These are phyloP conservation scores for Ursus arctos DNA, from an alignment of 2,113 vertebrate species.

Conservation along the genomic window DNA sequence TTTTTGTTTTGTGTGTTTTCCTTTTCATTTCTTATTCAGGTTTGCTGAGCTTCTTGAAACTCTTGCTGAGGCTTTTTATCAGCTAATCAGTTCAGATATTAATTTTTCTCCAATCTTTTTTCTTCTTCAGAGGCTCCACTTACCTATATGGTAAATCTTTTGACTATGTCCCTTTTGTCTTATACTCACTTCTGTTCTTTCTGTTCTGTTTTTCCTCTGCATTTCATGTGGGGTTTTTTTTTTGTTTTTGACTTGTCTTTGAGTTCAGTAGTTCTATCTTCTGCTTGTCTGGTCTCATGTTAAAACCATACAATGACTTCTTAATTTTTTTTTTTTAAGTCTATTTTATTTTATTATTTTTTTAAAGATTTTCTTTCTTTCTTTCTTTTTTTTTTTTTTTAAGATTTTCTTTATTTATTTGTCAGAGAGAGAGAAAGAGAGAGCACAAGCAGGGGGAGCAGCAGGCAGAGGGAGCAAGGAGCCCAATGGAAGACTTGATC, in stretches of 20 bases:
- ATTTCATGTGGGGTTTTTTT: not conserved
- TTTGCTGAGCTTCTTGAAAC: conserved; percentile 31
- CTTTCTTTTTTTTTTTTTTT: too few species aligned
- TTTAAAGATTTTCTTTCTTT: too few species aligned
- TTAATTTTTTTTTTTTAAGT: not conserved
- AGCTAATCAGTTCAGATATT: not conserved
- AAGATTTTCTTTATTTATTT: too few species aligned
- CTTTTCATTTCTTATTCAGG: not conserved
- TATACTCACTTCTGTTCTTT: not conserved
- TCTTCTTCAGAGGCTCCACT: not conserved
- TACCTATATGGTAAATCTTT: not conserved
- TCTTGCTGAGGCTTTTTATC: not conserved
- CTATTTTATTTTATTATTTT: not conserved
- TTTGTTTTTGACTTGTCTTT: not conserved
- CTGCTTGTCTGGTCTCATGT: not conserved
- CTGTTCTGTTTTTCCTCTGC: not conserved
- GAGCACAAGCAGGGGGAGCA: too few species aligned
- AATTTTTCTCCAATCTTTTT: not conserved
- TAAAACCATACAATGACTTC: not conserved
- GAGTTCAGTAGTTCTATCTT: not conserved
- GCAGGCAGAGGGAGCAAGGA: too few species aligned
- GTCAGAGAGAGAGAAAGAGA: too few species aligned
- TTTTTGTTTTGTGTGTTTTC: not conserved
- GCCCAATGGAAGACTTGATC: too few species aligned
- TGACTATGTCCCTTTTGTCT: not conserved